Evolutionary conservation across 2,113 vertebrate genomes (phyloP).

Genomic region (Catharus minimus): DNA sequence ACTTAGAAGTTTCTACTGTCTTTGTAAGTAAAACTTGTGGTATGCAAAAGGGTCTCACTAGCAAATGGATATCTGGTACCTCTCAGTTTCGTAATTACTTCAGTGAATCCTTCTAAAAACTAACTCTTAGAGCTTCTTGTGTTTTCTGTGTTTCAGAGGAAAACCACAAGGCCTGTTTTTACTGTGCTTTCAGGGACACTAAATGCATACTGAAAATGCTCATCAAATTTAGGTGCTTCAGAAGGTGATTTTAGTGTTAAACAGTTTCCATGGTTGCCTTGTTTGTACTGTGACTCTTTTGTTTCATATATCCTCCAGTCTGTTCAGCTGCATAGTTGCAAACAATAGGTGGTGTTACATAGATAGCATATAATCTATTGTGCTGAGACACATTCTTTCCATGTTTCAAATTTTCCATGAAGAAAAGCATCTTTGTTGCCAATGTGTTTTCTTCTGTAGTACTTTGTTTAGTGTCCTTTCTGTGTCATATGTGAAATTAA

Average conservation of each 20-base stretch:
- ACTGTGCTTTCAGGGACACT: background rate
- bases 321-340: background rate
- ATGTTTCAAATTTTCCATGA: background rate
- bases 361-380: background rate
- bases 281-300: background rate
- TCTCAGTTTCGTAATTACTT: background rate
- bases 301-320: background rate
- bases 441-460: background rate
- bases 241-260: background rate
- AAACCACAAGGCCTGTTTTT: background rate
- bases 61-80: background rate
- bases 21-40: background rate
- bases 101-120: background rate
- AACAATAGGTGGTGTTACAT: background rate
- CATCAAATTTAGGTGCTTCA: background rate
- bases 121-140: background rate
- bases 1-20: background rate
- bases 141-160: background rate
- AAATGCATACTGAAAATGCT: background rate
- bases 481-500: background rate
- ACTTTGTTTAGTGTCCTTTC: background rate
- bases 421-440: background rate
- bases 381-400: background rate
- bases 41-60: background rate
- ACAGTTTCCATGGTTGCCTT: background rate